Evolutionary conservation across 2,797 vertebrate genomes (phyloP).

Genomic region (Pseudopleuronectes americanus): DNA sequence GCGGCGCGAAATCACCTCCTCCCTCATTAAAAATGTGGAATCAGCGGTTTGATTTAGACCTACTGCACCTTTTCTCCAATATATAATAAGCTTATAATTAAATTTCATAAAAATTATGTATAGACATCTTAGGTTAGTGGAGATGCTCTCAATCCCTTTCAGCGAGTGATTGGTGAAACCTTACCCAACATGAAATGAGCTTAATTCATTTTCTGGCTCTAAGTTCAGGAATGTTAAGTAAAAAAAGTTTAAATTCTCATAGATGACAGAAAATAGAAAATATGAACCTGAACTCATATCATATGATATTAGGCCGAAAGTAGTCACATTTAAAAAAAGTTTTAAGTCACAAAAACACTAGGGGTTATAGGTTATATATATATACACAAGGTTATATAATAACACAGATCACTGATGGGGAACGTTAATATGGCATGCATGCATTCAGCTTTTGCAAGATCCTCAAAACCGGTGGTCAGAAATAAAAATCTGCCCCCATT

Average conservation of each 20-base stretch:
- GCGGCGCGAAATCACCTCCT: background rate
- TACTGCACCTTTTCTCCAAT: background rate
- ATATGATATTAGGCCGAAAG: background rate
- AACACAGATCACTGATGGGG: no score
- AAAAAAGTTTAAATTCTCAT: background rate
- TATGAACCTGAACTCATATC: background rate
- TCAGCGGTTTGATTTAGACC: background rate
- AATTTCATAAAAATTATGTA: background rate
- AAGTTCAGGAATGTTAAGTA: background rate
- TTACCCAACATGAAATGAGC: background rate
- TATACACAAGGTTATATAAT: no score
- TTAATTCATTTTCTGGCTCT: background rate
- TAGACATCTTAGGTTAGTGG: background rate
- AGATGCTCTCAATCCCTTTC: background rate
- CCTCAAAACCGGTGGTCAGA: background rate
- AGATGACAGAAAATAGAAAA: background rate
- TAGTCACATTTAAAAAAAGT: no score
- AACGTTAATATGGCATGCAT: no score
- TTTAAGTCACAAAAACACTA: no score
- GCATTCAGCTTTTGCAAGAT: no score
- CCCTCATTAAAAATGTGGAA: background rate
- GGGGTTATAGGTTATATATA: no score
- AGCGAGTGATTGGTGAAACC: background rate
- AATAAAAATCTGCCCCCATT: conserved; percentile 21
- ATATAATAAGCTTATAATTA: background rate